Percentiles rank a stretch among this genome's conserved stretches.
Evolutionary conservation across 2,113 vertebrate genomes (phyloP).

Genomic region (Ammospiza caudacuta): DNA sequence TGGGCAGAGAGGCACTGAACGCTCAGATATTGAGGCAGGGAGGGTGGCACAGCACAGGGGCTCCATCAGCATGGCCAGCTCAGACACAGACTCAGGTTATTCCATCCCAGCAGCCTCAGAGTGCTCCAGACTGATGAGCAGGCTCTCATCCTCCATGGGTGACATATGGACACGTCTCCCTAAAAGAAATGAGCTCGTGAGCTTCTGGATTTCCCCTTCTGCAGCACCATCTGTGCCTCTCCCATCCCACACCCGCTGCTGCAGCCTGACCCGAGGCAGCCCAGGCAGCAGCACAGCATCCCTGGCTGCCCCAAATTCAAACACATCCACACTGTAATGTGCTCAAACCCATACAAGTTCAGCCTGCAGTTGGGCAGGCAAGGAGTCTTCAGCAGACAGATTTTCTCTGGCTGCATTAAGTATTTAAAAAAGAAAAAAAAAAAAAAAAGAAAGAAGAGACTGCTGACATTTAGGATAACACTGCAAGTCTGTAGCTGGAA

Average conservation of each 20-base stretch:
- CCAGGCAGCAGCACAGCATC: background rate
- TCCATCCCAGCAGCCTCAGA: background rate
- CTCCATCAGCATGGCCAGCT: background rate
- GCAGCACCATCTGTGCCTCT: conserved; percentile 22
- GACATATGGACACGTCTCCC: background rate
- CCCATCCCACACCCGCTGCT: background rate
- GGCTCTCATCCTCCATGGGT: background rate
- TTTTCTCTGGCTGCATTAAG: background rate
- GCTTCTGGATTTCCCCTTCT: conserved; percentile 49
- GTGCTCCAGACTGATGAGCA: background rate
- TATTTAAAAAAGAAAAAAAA: background rate
- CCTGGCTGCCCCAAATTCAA: background rate
- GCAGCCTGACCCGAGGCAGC: rapidly evolving
- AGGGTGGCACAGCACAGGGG: background rate
- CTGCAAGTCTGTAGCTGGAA: background rate
- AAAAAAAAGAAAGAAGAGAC: background rate
- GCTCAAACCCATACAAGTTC: background rate
- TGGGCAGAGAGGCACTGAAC: background rate
- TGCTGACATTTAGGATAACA: background rate
- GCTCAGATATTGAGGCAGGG: background rate
- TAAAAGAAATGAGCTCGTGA: background rate
- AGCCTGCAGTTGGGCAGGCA: background rate
- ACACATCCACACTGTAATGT: background rate
- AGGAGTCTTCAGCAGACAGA: background rate
- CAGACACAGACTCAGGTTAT: background rate